Conservation (phyloP, 2,113 vertebrate species). For the Andinoacara biseriatus region DNA sequence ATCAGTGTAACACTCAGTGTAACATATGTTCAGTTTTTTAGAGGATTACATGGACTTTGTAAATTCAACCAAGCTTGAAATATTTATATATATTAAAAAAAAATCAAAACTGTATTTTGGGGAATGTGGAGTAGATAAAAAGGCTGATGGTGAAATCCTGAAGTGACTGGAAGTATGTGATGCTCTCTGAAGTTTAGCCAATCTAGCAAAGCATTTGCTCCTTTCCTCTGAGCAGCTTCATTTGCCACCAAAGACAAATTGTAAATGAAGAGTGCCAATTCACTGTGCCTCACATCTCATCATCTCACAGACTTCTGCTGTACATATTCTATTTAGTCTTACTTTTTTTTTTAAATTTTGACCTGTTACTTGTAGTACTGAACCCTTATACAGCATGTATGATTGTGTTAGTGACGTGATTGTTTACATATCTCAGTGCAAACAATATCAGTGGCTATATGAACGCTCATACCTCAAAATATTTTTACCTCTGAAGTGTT, state of each 20-base stretch:
- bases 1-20: background rate
- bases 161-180: slow-evolving; percentile 1
- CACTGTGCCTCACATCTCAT: slow-evolving; percentile 34
- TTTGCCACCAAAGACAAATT: slow-evolving; percentile 63
- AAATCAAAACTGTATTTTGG: background rate
- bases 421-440: slow-evolving; percentile 65
- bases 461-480: slow-evolving; percentile 73
- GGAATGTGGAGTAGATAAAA: background rate
- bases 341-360: slow-evolving; percentile 6
- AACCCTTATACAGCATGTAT: slow-evolving; percentile 26
- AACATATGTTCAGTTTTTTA: background rate
- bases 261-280: slow-evolving; percentile 22
- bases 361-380: slow-evolving; percentile 26
- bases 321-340: slow-evolving; percentile 35
- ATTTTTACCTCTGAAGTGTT: slow-evolving; percentile 68
- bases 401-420: slow-evolving; percentile 17
- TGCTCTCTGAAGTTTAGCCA: background rate
- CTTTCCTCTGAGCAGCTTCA: slow-evolving; percentile 1
- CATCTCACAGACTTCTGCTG: slow-evolving; percentile 12
- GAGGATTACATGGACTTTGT: background rate
- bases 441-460: slow-evolving; percentile 52
- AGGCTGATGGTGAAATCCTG: background rate
- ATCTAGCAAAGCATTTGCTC: background rate
- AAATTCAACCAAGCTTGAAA: background rate
- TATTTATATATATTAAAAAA: background rate